phyloP scores from a whole-genome alignment of 2,797 vertebrate species.

The Coregonus ussuriensis region DNA sequence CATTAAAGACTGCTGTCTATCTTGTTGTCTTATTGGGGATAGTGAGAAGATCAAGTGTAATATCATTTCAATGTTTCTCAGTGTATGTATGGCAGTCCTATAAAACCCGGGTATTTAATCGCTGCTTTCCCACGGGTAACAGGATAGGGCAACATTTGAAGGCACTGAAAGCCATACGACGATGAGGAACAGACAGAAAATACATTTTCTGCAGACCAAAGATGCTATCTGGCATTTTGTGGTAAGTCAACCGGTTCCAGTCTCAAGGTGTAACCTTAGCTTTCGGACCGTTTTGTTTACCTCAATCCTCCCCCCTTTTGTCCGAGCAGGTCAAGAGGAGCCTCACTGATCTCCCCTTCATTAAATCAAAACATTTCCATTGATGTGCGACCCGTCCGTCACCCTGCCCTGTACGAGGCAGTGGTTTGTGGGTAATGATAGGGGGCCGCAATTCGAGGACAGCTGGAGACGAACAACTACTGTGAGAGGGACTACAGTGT shows the following conservation, averaged over 20 bases:
- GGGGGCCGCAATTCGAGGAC: not conserved
- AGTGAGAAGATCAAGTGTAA: slow-evolving; percentile 9
- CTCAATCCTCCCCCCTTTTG: not conserved
- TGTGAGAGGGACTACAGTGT: slow-evolving; percentile 1
- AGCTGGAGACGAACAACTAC: slow-evolving; percentile 9
- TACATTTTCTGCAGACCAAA: slow-evolving; percentile 18
- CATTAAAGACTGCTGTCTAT: not conserved
- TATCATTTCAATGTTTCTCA: slow-evolving; percentile 12
- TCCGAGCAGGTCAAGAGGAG: not conserved
- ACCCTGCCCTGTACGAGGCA: not conserved
- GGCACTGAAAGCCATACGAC: slow-evolving; percentile 8
- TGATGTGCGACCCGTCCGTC: not conserved
- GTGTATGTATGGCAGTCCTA: not conserved
- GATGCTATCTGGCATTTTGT: slow-evolving; percentile 20
- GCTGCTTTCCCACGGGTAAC: not conserved
- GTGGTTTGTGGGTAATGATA: slow-evolving; percentile 4
- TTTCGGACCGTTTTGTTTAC: not conserved
- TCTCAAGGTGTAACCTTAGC: not conserved
- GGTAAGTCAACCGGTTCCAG: slow-evolving; percentile 7
- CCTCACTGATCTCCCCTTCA: not conserved
- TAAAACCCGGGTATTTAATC: slow-evolving; percentile 13
- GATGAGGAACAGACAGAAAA: slow-evolving; percentile 9
- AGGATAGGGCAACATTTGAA: slow-evolving; percentile 12
- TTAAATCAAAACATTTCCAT: not conserved
- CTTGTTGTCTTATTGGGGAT: slow-evolving; percentile 5